Percentiles rank a stretch among this genome's conserved stretches.
Evolutionary conservation across 1,140 invertebrate genomes (phyloP).

Genomic region (roundworm (Caenorhabditis elegans)): DNA sequence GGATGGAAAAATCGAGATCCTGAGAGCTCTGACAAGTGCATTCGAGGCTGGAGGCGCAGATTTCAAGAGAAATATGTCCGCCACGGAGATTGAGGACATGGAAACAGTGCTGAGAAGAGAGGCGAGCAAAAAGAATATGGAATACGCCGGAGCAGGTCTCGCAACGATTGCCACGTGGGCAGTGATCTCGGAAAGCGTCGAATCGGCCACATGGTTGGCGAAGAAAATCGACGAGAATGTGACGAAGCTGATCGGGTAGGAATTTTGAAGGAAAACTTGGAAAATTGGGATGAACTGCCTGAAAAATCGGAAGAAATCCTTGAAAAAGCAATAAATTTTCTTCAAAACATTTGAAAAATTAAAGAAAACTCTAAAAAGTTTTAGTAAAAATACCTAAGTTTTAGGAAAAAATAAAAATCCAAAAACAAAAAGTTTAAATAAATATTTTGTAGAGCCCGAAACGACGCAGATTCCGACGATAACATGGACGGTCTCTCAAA

Average conservation of each 20-base stretch:
- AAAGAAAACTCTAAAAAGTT: no score
- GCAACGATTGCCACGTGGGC: not conserved
- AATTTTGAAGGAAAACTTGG: no score
- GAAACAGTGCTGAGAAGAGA: conserved; percentile 15
- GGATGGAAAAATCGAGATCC: conserved; percentile 47
- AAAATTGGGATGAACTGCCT: no score
- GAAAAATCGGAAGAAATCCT: no score
- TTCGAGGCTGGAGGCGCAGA: not conserved
- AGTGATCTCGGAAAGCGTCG: not conserved
- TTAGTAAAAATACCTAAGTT: no score
- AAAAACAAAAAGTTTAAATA: no score
- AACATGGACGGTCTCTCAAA: conserved; percentile 7
- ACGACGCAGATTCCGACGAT: not conserved
- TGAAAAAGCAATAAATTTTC: no score
- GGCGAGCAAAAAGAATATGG: conserved; percentile 24
- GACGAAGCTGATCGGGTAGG: not conserved
- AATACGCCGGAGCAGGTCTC: not conserved
- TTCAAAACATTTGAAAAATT: no score
- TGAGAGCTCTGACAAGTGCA: conserved; percentile 8
- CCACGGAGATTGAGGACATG: not conserved
- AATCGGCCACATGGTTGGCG: not conserved
- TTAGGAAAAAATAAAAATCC: no score
- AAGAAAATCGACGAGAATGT: not conserved
- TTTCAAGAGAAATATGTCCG: not conserved
- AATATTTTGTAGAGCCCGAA: not conserved